These are phyloP conservation scores for Epizoanthus scotinus DNA, from an alignment of 92 coral and sea anemone species.

Conservation along the genomic window DNA sequence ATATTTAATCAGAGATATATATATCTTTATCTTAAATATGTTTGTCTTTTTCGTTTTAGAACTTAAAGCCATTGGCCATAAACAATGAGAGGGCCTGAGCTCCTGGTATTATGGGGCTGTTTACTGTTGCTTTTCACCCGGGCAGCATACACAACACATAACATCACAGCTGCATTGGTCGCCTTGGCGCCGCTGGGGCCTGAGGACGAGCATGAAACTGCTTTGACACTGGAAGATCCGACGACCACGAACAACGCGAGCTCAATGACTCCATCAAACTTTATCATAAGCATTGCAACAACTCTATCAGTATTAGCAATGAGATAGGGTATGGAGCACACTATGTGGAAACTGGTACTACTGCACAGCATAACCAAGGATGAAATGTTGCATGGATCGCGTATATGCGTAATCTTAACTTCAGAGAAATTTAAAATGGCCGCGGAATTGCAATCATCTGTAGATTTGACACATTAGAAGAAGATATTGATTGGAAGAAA, in stretches of 20 bases:
- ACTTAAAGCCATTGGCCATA: background rate
- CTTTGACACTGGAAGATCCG: slow-evolving; percentile 45
- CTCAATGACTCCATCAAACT: slow-evolving; percentile 41
- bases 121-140: slow-evolving; percentile 39
- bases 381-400: background rate
- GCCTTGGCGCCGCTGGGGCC: slow-evolving; percentile 89
- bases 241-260: slow-evolving; percentile 46
- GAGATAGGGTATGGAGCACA: background rate
- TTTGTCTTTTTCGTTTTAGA: background rate
- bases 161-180: slow-evolving; percentile 95
- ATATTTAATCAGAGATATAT: too few species aligned
- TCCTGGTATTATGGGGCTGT: slow-evolving; percentile 41
- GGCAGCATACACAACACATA: slow-evolving; percentile 68
- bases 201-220: slow-evolving; percentile 78
- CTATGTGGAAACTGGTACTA: background rate
- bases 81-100: slow-evolving; percentile 18
- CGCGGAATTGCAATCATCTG: too few species aligned
- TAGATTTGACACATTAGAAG: too few species aligned
- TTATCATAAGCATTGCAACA: slow-evolving; percentile 40
- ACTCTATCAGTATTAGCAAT: background rate
- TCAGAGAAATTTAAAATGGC: background rate
- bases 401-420: background rate
- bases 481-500: background rate
- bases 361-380: background rate
- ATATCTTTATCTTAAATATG: background rate